Conservation (phyloP, 2,113 vertebrate species). For the Riparia riparia region DNA sequence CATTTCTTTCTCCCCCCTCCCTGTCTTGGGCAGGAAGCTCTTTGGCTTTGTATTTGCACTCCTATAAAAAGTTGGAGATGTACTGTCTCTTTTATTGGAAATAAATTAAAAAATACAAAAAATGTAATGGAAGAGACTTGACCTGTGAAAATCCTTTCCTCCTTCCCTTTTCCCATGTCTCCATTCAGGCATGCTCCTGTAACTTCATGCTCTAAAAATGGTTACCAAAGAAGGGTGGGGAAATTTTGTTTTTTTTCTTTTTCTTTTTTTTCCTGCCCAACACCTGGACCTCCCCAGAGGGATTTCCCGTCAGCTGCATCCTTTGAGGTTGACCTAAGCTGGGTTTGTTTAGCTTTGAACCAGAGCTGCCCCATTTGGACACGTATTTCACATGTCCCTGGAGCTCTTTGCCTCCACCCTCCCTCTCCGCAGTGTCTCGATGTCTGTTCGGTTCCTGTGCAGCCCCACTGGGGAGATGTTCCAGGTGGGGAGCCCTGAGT, state of each 20-base stretch:
- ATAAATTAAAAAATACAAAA: neutral
- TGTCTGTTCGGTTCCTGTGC: neutral
- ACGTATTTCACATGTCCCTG: neutral
- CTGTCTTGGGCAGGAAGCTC: neutral
- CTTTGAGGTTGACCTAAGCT: slow-evolving; percentile 20
- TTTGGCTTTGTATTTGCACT: slow-evolving; percentile 9
- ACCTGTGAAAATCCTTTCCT: neutral
- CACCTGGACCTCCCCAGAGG: slow-evolving; percentile 61
- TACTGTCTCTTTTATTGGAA: neutral
- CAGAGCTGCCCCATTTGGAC: neutral
- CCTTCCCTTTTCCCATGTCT: neutral
- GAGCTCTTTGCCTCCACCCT: neutral
- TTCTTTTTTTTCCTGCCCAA: neutral
- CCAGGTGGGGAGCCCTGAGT: neutral
- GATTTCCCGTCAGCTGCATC: slow-evolving; percentile 44
- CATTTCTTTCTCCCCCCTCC: neutral
- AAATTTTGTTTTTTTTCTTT: fast-evolving
- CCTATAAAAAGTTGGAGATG: neutral
- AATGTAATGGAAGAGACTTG: neutral
- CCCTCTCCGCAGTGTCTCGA: neutral
- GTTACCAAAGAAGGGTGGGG: neutral
- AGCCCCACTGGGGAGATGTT: neutral
- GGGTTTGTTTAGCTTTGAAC: slow-evolving; percentile 35
- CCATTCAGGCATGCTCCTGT: neutral
- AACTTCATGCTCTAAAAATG: neutral